Conservation (phyloP, 2,888 invertebrate genomes). For the Omphaloscelis lunosa region DNA sequence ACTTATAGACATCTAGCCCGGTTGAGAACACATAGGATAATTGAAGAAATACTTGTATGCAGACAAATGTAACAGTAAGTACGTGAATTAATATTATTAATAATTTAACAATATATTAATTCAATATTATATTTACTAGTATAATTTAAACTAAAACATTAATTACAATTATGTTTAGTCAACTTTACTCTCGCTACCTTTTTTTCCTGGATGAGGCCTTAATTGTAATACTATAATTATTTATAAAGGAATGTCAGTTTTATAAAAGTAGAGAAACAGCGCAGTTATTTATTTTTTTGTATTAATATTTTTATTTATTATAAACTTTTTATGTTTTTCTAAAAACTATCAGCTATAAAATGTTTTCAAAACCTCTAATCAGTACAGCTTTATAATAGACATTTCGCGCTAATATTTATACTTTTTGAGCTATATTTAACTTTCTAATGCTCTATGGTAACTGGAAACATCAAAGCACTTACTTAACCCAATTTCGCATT, state of each 20-base stretch:
- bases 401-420: conserved; percentile 18
- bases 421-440: conserved; percentile 32
- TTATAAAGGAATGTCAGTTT: conserved; percentile 65
- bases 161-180: conserved; percentile 37
- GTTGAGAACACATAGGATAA: neutral
- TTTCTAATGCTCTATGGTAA: conserved; percentile 28
- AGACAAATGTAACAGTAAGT: conserved; percentile 8
- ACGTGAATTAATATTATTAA: conserved; percentile 6
- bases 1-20: neutral
- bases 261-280: conserved; percentile 62
- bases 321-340: conserved; percentile 38
- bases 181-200: conserved; percentile 21
- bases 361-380: conserved; percentile 33
- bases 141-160: conserved; percentile 12
- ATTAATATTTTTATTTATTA: conserved; percentile 41
- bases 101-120: conserved; percentile 33
- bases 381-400: conserved; percentile 41
- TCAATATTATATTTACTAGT: conserved; percentile 19
- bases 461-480: conserved; percentile 23
- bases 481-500: neutral
- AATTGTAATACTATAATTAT: conserved; percentile 41
- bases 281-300: conserved; percentile 23
- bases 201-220: conserved; percentile 56
- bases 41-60: neutral
- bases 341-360: conserved; percentile 62